Conservation (phyloP, 2,888 invertebrate species). For the Helleia helle region DNA sequence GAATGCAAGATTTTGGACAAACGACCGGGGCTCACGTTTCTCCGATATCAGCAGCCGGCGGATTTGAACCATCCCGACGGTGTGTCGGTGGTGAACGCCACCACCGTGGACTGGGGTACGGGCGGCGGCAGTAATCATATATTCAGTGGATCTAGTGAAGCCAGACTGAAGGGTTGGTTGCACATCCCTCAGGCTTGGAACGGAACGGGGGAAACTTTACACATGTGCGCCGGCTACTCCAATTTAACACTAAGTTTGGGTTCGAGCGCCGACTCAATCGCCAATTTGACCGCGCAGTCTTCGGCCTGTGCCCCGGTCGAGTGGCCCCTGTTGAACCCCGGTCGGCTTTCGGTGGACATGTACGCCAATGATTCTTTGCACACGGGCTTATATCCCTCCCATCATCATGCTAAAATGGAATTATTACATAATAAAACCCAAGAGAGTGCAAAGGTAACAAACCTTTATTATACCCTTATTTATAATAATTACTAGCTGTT, state of each 20-base stretch:
- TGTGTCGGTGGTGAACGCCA: slow-evolving; percentile 89
- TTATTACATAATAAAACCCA: slow-evolving; percentile 82
- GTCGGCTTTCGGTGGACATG: slow-evolving; percentile 78
- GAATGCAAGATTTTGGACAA: slow-evolving; percentile 86
- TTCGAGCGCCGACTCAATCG: slow-evolving; percentile 61
- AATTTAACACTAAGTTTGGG: slow-evolving; percentile 79
- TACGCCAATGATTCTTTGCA: slow-evolving; percentile 77
- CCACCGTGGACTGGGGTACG: slow-evolving; percentile 85
- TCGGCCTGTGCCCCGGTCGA: slow-evolving; percentile 80
- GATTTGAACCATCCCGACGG: slow-evolving; percentile 92
- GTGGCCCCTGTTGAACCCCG: slow-evolving; percentile 78
- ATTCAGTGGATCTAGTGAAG: slow-evolving; percentile 82
- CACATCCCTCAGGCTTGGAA: slow-evolving; percentile 85
- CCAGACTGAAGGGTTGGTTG: slow-evolving; percentile 86
- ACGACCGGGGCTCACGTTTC: slow-evolving; percentile 90
- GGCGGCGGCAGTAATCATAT: slow-evolving; percentile 80
- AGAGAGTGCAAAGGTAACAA: slow-evolving; percentile 83
- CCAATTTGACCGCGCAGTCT: slow-evolving; percentile 79
- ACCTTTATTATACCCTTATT: no score
- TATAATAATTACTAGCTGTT: no score
- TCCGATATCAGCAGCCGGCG: slow-evolving; percentile 90
- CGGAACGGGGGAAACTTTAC: slow-evolving; percentile 77
- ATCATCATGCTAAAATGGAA: slow-evolving; percentile 87
- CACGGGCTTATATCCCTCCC: slow-evolving; percentile 74
- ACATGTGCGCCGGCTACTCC: slow-evolving; percentile 86